phyloP scores from a whole-genome alignment of 2,888 invertebrate species.

The Hypomecis punctinalis region DNA sequence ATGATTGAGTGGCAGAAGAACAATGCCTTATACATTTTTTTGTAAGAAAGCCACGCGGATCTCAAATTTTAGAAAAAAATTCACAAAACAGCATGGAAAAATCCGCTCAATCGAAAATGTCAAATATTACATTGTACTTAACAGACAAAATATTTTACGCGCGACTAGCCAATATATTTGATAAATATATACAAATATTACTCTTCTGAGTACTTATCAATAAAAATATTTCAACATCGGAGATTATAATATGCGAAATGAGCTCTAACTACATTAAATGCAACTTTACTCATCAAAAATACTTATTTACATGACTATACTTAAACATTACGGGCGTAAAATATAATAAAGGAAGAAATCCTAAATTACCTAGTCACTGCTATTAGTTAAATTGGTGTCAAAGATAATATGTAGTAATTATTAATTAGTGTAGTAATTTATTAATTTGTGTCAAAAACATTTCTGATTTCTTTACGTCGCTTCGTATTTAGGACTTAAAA shows the following conservation, averaged over 20 bases:
- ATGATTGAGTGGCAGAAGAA: neutral
- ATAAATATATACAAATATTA: constrained; percentile 53
- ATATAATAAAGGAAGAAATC: constrained; percentile 31
- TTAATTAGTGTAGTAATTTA: neutral
- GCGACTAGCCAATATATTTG: constrained; percentile 72
- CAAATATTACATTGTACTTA: constrained; percentile 45
- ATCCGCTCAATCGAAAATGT: constrained; percentile 2
- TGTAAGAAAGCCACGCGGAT: neutral
- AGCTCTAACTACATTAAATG: constrained; percentile 80
- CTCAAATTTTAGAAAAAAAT: neutral
- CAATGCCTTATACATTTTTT: neutral
- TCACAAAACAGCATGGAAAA: constrained; percentile 37
- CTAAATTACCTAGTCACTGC: constrained; percentile 1
- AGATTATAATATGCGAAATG: constrained; percentile 56
- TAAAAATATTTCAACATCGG: constrained; percentile 54
- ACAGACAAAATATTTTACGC: constrained; percentile 60
- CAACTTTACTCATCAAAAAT: constrained; percentile 71
- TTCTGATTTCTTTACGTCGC: neutral
- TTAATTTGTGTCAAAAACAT: constrained; percentile 1
- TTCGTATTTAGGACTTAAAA: neutral
- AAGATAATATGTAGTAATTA: neutral
- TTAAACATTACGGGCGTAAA: constrained; percentile 44
- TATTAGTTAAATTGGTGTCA: constrained; percentile 21
- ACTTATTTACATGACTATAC: constrained; percentile 71
- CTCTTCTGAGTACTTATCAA: constrained; percentile 50